phyloP scores from a whole-genome alignment of 1,140 invertebrate species.

The Himalopsyche phryganea region DNA sequence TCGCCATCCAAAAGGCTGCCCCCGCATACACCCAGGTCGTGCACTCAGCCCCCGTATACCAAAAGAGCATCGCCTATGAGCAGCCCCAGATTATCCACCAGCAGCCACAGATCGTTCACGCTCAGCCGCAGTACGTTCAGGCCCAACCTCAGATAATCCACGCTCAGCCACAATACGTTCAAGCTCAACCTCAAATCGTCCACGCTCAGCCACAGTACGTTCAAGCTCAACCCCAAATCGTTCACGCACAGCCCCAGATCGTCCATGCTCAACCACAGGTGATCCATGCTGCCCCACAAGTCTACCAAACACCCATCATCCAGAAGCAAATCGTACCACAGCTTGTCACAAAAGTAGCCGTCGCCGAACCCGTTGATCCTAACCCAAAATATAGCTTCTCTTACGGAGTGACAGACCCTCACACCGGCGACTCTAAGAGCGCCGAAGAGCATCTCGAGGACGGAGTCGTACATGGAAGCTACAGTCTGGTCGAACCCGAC shows the following conservation, averaged over 20 bases:
- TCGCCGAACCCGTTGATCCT: slow-evolving; percentile 60
- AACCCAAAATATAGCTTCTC: slow-evolving; percentile 70
- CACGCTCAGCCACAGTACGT: slow-evolving; percentile 28
- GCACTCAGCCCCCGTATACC: slow-evolving; percentile 27
- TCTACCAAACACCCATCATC: slow-evolving; percentile 38
- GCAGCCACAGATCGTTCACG: slow-evolving; percentile 33
- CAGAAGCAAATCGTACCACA: slow-evolving; percentile 29
- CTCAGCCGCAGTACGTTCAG: slow-evolving; percentile 18
- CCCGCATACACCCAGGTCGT: slow-evolving; percentile 19
- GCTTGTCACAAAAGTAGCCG: slow-evolving; percentile 39
- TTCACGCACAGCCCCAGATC: slow-evolving; percentile 25
- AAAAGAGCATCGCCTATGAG: slow-evolving; percentile 13
- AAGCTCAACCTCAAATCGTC: slow-evolving; percentile 13
- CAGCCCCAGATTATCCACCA: slow-evolving; percentile 14
- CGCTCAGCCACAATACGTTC: slow-evolving; percentile 15
- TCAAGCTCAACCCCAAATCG: slow-evolving; percentile 12
- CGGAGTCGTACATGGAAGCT: slow-evolving; percentile 61
- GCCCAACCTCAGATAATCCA: slow-evolving; percentile 32
- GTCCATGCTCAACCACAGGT: slow-evolving; percentile 35
- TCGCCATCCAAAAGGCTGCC: slow-evolving; percentile 11
- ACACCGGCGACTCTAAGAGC: slow-evolving; percentile 68
- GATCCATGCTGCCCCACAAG: slow-evolving; percentile 35
- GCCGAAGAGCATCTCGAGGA: slow-evolving; percentile 58
- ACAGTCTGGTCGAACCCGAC: slow-evolving; percentile 62
- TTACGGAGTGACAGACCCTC: slow-evolving; percentile 67